phyloP scores from a whole-genome alignment of 2,888 invertebrate genomes.

The Thelaira solivaga region DNA sequence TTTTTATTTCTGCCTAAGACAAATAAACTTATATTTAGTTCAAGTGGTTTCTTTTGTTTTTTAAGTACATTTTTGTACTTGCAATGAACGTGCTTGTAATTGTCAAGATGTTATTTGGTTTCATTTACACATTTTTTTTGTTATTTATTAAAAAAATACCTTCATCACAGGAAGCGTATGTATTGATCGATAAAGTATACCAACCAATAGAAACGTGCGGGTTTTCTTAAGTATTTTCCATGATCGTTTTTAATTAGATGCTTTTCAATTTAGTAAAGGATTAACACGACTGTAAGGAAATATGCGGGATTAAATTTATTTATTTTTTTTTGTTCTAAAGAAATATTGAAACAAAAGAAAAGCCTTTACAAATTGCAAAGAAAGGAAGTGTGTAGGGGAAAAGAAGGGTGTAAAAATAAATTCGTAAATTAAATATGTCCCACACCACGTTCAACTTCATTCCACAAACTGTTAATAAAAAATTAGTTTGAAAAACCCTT shows the following conservation, averaged over 20 bases:
- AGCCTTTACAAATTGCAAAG: too few species aligned
- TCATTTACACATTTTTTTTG: conserved; percentile 25
- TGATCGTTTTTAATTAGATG: conserved; percentile 34
- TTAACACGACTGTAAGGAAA: not conserved
- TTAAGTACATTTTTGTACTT: conserved; percentile 18
- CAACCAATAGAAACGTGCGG: conserved; percentile 32
- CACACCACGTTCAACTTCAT: too few species aligned
- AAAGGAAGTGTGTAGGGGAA: too few species aligned
- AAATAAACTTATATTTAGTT: conserved; percentile 41
- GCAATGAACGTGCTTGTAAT: conserved; percentile 30
- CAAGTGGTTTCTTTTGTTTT: conserved; percentile 55
- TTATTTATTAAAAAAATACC: not conserved
- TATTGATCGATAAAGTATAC: conserved; percentile 10
- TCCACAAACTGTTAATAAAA: too few species aligned
- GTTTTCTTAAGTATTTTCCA: conserved; percentile 31
- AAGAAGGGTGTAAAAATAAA: too few species aligned
- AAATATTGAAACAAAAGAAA: not conserved
- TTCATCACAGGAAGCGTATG: not conserved
- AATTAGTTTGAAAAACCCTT: too few species aligned
- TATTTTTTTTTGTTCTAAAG: conserved; percentile 11
- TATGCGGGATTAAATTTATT: conserved; percentile 44
- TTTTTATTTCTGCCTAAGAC: not conserved
- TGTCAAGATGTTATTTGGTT: conserved; percentile 29
- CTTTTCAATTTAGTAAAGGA: conserved; percentile 27
- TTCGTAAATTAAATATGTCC: too few species aligned